Conservation (phyloP, 2,888 invertebrate genomes). For the Steinernema hermaphroditum region DNA sequence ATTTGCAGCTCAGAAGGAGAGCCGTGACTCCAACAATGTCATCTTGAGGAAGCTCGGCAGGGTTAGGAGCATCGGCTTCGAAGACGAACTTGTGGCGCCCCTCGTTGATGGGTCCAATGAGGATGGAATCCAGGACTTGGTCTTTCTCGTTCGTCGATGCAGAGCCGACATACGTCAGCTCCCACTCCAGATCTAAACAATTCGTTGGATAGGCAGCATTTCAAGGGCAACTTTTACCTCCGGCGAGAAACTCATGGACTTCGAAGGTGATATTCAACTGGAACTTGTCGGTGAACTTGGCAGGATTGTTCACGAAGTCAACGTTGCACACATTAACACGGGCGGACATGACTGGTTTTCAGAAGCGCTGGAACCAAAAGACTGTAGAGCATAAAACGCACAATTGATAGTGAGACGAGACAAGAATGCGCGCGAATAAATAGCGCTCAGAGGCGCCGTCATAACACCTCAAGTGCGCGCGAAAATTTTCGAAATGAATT, state of each 20-base stretch:
- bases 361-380: not conserved
- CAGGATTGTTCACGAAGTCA: constrained; percentile 93
- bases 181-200: constrained; percentile 91
- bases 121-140: constrained; percentile 92
- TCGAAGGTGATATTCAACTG: constrained; percentile 98
- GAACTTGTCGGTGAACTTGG: constrained; percentile 90
- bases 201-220: not conserved
- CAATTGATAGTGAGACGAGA: not conserved
- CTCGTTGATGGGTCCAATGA: constrained; percentile 95
- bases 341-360: constrained; percentile 75
- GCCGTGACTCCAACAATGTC: constrained; percentile 98
- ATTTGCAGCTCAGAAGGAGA: constrained; percentile 83
- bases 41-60: constrained; percentile 89
- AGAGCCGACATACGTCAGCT: constrained; percentile 98
- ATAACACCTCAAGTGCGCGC: not conserved
- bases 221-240: constrained; percentile 72
- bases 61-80: constrained; percentile 93
- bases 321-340: constrained; percentile 97
- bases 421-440: not conserved
- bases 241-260: constrained; percentile 92
- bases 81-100: constrained; percentile 93
- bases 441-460: not conserved
- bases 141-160: constrained; percentile 93
- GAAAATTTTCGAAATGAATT: not conserved
- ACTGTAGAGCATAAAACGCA: too few relatives aligned